Conservation (phyloP, 2,888 invertebrate species). For the Eretmocerus hayati region DNA sequence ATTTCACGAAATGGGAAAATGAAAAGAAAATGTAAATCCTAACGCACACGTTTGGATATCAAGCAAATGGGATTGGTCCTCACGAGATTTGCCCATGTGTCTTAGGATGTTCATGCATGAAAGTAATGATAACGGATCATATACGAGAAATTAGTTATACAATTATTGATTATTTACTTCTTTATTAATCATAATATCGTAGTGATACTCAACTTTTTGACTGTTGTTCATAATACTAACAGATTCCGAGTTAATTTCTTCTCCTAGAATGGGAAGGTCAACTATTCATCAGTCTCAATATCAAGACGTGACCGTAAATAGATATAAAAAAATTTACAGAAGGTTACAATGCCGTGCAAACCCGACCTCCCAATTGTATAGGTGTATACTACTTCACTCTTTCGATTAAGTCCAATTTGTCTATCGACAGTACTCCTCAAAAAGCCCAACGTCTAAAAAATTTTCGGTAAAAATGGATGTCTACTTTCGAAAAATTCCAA, state of each 20-base stretch:
- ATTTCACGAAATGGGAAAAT: too few species aligned
- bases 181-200: conserved; percentile 20
- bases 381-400: too few species aligned
- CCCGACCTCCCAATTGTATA: too few species aligned
- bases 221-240: conserved; percentile 24
- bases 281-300: background rate
- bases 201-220: conserved; percentile 19
- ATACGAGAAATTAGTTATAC: conserved; percentile 42
- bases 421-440: conserved; percentile 9
- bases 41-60: too few species aligned
- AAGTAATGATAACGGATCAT: conserved; percentile 37
- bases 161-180: conserved; percentile 34
- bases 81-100: too few species aligned
- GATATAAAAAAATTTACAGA: conserved; percentile 22
- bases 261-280: conserved; percentile 9
- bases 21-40: too few species aligned
- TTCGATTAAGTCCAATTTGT: conserved; percentile 18
- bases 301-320: conserved; percentile 11
- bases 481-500: conserved; percentile 7
- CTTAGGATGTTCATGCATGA: too few species aligned
- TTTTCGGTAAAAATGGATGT: conserved; percentile 10
- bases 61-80: too few species aligned
- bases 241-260: conserved; percentile 16
- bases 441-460: conserved; percentile 13
- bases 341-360: too few species aligned